Evolutionary conservation across 2,797 vertebrate genomes (phyloP).

Genomic region (Syngnathus acus): DNA sequence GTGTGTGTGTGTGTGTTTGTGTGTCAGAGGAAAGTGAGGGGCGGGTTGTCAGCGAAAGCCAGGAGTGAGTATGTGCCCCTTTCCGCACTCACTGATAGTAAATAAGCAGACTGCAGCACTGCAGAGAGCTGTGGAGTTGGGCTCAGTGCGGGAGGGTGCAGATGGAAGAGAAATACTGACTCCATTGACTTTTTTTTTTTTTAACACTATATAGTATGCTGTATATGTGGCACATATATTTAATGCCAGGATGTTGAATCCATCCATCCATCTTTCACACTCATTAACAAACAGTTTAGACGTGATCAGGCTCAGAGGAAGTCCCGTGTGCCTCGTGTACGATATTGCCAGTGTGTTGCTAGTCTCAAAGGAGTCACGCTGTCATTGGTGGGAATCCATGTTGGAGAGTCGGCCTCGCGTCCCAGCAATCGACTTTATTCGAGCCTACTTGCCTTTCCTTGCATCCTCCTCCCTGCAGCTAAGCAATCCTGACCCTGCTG

Average conservation of each 20-base stretch:
- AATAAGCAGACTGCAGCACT: constrained; percentile 69
- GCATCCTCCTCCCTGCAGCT: constrained; percentile 17
- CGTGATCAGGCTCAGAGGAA: constrained; percentile 18
- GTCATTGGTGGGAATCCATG: constrained; percentile 32
- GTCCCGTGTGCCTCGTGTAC: constrained; percentile 29
- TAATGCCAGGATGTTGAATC: neutral
- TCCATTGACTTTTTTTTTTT: constrained; percentile 16
- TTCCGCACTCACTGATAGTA: constrained; percentile 59
- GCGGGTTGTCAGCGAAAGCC: constrained; percentile 39
- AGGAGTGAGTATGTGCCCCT: constrained; percentile 53
- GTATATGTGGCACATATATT: neutral
- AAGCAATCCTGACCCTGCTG: constrained; percentile 34
- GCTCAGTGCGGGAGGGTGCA: constrained; percentile 39
- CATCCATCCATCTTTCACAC: neutral
- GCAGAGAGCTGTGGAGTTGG: constrained; percentile 51
- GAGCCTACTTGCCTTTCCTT: constrained; percentile 9
- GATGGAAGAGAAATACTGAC: constrained; percentile 49
- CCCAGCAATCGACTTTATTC: constrained; percentile 31
- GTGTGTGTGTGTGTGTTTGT: neutral
- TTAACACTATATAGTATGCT: neutral
- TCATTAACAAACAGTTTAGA: constrained; percentile 4
- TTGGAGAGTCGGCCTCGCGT: constrained; percentile 28
- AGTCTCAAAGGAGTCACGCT: constrained; percentile 23
- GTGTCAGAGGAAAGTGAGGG: constrained; percentile 8
- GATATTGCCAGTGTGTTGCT: constrained; percentile 24